Percentiles rank a stretch among this genome's conserved stretches.
Conservation (phyloP, 1,140 invertebrate genomes). For the Branchinecta lynchi region DNA sequence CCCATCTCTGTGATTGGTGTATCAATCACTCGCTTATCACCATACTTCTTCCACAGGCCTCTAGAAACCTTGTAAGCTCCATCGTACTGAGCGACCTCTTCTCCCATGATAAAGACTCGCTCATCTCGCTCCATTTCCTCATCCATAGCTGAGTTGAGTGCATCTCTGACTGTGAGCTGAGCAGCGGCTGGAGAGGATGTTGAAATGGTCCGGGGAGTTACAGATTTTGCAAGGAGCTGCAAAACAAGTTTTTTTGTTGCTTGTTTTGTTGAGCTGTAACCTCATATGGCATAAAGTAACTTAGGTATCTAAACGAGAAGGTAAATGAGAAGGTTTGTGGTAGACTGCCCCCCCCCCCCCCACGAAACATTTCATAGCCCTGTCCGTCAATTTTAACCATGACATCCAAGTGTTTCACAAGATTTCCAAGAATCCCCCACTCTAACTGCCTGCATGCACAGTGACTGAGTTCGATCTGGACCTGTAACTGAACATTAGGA, state of each 20-base stretch:
- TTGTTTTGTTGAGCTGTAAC: background rate
- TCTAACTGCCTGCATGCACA: no score
- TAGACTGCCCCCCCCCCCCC: no score
- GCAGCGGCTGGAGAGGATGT: background rate
- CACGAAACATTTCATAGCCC: no score
- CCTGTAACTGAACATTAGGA: no score
- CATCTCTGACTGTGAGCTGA: constrained; percentile 86
- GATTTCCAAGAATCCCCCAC: no score
- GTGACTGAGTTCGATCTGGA: no score
- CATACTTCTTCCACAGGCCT: constrained; percentile 97
- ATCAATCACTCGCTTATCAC: constrained; percentile 89
- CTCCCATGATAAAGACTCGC: constrained; percentile 82
- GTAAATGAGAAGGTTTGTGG: no score
- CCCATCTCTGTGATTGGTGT: constrained; percentile 98
- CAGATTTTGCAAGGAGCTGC: background rate
- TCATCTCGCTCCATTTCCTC: constrained; percentile 94
- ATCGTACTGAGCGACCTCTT: constrained; percentile 97
- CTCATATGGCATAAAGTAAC: no score
- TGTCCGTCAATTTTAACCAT: no score
- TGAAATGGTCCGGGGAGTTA: background rate
- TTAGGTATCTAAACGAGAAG: no score
- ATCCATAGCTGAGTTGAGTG: constrained; percentile 86
- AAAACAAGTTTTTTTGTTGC: background rate
- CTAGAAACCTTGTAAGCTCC: constrained; percentile 93
- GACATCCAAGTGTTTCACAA: no score